These are phyloP conservation scores for Coenonympha arcania DNA, from an alignment of 2,888 invertebrate species.

Conservation along the genomic window DNA sequence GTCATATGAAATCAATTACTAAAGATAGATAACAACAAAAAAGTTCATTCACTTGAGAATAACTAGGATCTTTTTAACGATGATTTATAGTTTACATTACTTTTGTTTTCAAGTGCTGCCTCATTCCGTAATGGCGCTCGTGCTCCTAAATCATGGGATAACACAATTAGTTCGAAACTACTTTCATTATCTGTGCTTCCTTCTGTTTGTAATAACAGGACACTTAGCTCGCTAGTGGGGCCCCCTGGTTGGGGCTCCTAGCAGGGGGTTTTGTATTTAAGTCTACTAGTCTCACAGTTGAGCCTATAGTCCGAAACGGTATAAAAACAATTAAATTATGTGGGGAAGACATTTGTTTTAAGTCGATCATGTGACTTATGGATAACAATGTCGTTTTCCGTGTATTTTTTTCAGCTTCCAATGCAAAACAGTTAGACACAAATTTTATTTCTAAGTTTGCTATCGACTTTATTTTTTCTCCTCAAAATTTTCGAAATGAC, in stretches of 20 bases:
- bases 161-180: slow-evolving; percentile 4
- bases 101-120: slow-evolving; percentile 25
- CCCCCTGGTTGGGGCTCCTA: background rate
- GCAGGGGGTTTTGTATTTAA: background rate
- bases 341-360: too few relatives aligned
- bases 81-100: slow-evolving; percentile 33
- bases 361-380: too few relatives aligned
- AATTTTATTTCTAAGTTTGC: too few relatives aligned
- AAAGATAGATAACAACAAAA: slow-evolving; percentile 9
- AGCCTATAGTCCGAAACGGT: too few relatives aligned
- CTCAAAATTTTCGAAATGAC: too few relatives aligned
- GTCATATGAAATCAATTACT: background rate
- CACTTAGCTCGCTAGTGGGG: background rate
- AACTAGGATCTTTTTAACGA: slow-evolving; percentile 34
- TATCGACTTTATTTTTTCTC: too few relatives aligned
- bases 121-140: slow-evolving; percentile 18
- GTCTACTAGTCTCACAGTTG: too few relatives aligned
- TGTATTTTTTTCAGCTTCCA: too few relatives aligned
- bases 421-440: too few relatives aligned
- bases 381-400: too few relatives aligned
- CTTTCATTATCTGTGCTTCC: background rate
- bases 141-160: background rate
- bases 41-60: slow-evolving; percentile 26
- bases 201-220: slow-evolving; percentile 8
- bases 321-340: too few relatives aligned